A percentile compares a stretch with the other conserved stretches of the same genome.
These are phyloP conservation scores for Thelaira solivaga DNA, from an alignment of 2,888 invertebrate genomes.

Conservation along the genomic window DNA sequence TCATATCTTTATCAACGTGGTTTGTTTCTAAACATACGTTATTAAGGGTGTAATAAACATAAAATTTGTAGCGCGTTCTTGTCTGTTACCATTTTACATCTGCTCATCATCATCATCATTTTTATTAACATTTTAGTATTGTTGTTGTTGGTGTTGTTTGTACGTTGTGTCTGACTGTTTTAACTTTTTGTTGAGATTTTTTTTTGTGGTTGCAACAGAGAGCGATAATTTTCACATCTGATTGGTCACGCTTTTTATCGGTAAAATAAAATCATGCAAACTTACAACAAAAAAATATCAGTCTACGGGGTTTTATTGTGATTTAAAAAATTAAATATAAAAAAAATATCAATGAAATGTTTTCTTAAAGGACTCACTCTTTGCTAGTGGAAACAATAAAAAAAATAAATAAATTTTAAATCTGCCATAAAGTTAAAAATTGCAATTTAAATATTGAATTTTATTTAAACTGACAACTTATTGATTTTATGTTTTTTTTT, in stretches of 20 bases:
- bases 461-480: conserved; percentile 33
- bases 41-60: conserved; percentile 75
- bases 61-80: conserved; percentile 69
- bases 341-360: too few species aligned
- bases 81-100: not conserved
- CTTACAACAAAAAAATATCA: conserved; percentile 4
- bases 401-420: not conserved
- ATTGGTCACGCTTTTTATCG: conserved; percentile 37
- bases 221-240: conserved; percentile 52
- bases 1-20: conserved; percentile 64
- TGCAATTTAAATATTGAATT: conserved; percentile 15
- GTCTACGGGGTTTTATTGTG: not conserved
- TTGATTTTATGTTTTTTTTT: conserved; percentile 31
- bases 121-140: conserved; percentile 8
- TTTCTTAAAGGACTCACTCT: too few species aligned
- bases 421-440: too few species aligned
- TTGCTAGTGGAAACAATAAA: too few species aligned
- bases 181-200: conserved; percentile 22
- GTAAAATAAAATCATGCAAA: conserved; percentile 26
- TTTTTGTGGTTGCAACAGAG: not conserved
- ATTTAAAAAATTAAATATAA: too few species aligned
- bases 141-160: conserved; percentile 12
- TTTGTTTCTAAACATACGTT: conserved; percentile 74
- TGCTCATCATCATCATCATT: not conserved
- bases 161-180: conserved; percentile 1